Conservation (phyloP, 1,140 invertebrate species). For the Drosophila ironensis region DNA sequence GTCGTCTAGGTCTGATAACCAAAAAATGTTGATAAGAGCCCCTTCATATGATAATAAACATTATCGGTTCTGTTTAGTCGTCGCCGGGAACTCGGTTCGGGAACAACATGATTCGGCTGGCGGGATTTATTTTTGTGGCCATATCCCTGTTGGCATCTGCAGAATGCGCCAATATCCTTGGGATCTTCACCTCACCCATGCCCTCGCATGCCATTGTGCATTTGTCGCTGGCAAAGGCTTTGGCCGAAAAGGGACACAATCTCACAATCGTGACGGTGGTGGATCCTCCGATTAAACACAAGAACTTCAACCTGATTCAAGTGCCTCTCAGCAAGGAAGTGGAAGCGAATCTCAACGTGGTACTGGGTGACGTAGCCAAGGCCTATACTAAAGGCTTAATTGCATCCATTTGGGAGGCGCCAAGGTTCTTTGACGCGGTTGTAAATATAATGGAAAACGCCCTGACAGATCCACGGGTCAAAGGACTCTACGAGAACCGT, state of each 20-base stretch:
- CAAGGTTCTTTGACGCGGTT: background rate
- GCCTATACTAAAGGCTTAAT: background rate
- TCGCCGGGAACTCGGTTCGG: too few species aligned
- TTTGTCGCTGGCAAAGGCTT: background rate
- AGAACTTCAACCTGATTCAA: background rate
- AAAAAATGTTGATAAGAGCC: too few species aligned
- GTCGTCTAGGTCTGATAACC: too few species aligned
- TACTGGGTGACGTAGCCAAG: background rate
- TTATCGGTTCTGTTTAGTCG: too few species aligned
- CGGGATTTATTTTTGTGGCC: background rate
- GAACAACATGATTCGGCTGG: background rate
- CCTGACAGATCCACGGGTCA: background rate
- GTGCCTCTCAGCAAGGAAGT: background rate
- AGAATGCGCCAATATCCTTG: background rate
- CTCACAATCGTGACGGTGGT: background rate
- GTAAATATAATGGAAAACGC: background rate
- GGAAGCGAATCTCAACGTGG: background rate
- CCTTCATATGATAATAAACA: too few species aligned
- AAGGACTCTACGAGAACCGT: background rate
- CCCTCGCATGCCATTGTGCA: background rate
- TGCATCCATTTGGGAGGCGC: background rate
- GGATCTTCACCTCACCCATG: background rate
- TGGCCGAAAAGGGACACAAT: background rate
- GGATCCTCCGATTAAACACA: background rate
- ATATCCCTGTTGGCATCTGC: background rate